Evolutionary conservation across 92 coral and sea anemone species (phyloP).

Genomic region (Siderastrea radians): DNA sequence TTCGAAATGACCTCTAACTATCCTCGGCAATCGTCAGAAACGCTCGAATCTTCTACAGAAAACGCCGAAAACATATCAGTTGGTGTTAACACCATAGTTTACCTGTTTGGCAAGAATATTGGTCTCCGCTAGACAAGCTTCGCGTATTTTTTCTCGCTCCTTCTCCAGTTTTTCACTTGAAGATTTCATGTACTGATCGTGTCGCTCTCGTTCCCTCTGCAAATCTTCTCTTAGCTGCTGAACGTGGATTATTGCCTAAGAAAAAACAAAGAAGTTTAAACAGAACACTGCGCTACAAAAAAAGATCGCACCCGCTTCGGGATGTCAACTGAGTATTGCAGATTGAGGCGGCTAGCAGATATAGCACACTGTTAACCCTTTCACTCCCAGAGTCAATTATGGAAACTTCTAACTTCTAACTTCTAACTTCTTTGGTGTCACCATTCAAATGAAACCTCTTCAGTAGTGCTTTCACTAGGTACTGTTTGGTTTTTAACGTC

Average conservation of each 20-base stretch:
- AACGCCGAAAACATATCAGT: background rate
- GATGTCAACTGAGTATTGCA: no score
- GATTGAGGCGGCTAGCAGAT: no score
- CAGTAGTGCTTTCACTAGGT: no score
- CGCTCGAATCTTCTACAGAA: background rate
- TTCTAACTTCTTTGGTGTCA: no score
- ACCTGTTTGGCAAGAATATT: slow-evolving; percentile 81
- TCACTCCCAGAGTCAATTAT: no score
- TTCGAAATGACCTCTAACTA: no score
- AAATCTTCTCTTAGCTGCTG: slow-evolving; percentile 82
- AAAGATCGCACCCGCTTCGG: background rate
- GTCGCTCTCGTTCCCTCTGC: slow-evolving; percentile 81
- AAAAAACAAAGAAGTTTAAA: background rate
- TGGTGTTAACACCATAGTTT: background rate
- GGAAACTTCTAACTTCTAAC: no score
- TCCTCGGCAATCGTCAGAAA: no score
- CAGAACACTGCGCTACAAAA: background rate
- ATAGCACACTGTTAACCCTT: no score
- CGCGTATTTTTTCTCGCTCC: slow-evolving; percentile 65
- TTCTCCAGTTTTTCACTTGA: slow-evolving; percentile 72
- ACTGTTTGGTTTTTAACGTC: no score
- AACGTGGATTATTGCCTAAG: slow-evolving; percentile 91
- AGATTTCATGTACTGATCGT: slow-evolving; percentile 69
- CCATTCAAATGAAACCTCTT: no score
- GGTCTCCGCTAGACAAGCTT: slow-evolving; percentile 63